Evolutionary conservation across 2,888 invertebrate species (phyloP).

Genomic region (Germaria angustata): DNA sequence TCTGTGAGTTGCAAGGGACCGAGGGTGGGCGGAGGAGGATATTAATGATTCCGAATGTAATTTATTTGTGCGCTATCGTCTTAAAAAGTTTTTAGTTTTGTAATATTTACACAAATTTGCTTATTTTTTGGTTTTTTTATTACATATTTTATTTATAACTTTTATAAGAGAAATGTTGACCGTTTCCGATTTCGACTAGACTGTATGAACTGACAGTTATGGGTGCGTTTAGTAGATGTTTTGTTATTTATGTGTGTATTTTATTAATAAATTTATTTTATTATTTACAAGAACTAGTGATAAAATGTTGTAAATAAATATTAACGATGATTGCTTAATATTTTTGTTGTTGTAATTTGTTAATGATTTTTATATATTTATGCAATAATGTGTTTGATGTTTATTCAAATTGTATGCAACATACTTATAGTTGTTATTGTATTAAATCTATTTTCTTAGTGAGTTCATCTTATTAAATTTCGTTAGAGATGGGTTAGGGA

Average conservation of each 20-base stretch:
- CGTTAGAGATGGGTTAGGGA: constrained; percentile 1
- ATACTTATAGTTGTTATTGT: background rate
- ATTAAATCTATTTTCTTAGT: background rate
- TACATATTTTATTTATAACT: background rate
- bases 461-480: background rate
- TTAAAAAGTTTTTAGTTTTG: constrained; percentile 27
- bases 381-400: background rate
- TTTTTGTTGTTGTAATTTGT: background rate
- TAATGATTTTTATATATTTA: background rate
- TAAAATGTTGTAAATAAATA: background rate
- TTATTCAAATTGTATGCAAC: background rate
- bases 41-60: constrained; percentile 51
- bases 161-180: background rate
- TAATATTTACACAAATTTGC: background rate
- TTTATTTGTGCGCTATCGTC: constrained; percentile 60
- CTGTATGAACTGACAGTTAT: background rate
- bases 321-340: background rate
- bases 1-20: background rate
- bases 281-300: background rate
- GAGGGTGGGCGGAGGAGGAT: background rate
- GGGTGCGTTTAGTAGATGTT: background rate
- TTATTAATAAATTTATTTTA: background rate
- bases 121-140: background rate
- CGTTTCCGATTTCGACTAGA: background rate
- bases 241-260: background rate